Base-by-base conservation (phyloP, 2,888 invertebrate species). In the Tryphoninae sp. region DNA sequence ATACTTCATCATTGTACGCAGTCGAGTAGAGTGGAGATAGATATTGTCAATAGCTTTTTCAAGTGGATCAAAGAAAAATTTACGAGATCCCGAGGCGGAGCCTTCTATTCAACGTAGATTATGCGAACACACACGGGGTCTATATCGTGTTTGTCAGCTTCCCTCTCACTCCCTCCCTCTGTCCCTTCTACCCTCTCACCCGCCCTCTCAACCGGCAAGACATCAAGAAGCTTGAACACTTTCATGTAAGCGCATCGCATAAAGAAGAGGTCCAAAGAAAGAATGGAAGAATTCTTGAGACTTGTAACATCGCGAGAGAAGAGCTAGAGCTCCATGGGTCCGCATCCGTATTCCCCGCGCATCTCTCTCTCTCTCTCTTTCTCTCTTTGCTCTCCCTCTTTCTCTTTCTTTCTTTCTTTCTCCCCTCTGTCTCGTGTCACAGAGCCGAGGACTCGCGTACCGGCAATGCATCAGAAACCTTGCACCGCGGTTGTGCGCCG, bases 241-340 rank as follows among this genome's bases (percentile, higher is more conserved):
- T 84, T 84, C 84, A 84, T 84, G 84, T 83, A 80, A 78, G 78
- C 74, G 79, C 69, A 59, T 55, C 72, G 72, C 61, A 78, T 67
- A 80, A 84, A 82, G 77, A 83, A 77, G 73, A 79, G 80, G 68
- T 69, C 69, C 55, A 75, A 81, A 77, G 81, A 84, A 84, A 80
- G 68, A 68, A 78, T 72, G 75, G 74, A 75, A 83, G 81, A 83
- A 83, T 84, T 81, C 84, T 84, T 79, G 67, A 69, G 82, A 77
- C 80, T 80, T 82, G 83, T 82, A 80, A 82, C 65, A 78, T 82
- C 72, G 61, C 80, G 78, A 74, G 71, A 76, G 86, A 88, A 87
- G 89, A 89, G 88, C 85, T 83, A 69, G 85, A 84, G 86, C 45
- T 74, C 69, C 59, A 53, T 73, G 62, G 33, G 23, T 53, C 79